A percentile compares a stretch with the other conserved stretches of the same genome.
These are phyloP conservation scores for Strigamia maritima DNA, from an alignment of 2,888 invertebrate genomes.

Conservation along the genomic window DNA sequence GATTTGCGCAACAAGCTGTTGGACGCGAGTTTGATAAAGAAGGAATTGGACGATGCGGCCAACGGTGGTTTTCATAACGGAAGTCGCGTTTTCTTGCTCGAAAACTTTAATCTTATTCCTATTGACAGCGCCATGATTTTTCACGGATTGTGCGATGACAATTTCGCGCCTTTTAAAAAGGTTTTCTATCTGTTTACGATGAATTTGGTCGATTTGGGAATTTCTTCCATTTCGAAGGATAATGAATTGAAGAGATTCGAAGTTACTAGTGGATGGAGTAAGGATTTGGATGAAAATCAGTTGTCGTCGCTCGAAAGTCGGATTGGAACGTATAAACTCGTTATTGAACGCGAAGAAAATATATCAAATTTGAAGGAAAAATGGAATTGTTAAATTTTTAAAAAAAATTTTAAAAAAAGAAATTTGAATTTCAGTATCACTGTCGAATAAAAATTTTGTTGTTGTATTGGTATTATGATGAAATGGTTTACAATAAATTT, in stretches of 20 bases:
- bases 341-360: neutral
- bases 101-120: slow-evolving; percentile 25
- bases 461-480: too few relatives aligned
- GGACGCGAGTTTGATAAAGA: neutral
- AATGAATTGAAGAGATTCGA: neutral
- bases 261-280: slow-evolving; percentile 15
- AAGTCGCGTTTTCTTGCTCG: slow-evolving; percentile 22
- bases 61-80: neutral
- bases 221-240: neutral
- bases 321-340: slow-evolving; percentile 15
- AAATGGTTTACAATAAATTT: too few relatives aligned
- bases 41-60: neutral
- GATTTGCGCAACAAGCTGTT: neutral
- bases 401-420: too few relatives aligned
- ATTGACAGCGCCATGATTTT: slow-evolving; percentile 18
- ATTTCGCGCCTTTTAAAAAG: slow-evolving; percentile 35
- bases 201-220: neutral
- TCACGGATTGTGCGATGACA: slow-evolving; percentile 39
- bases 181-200: slow-evolving; percentile 33
- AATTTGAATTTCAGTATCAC: too few relatives aligned
- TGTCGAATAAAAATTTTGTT: too few relatives aligned
- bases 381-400: neutral
- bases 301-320: slow-evolving; percentile 33
- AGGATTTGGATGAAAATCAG: slow-evolving; percentile 17
- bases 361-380: neutral